Percentiles rank a stretch among this genome's conserved stretches.
Evolutionary conservation across 2,888 invertebrate species (phyloP).

Genomic region (Gymnocheta viridis): DNA sequence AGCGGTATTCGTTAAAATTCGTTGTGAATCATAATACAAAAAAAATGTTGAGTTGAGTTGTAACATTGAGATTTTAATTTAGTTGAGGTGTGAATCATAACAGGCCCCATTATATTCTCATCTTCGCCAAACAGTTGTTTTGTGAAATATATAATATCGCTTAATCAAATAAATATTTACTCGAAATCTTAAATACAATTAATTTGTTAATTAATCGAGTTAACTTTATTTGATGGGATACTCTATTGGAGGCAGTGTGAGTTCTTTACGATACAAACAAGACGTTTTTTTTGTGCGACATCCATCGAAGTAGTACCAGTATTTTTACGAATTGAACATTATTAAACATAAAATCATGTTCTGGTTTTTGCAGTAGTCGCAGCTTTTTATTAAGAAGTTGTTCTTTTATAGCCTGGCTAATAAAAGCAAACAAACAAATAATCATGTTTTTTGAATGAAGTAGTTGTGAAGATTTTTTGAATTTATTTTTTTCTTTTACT

Average conservation of each 20-base stretch:
- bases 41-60: too few species aligned
- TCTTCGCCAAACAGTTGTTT: too few species aligned
- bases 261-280: not conserved
- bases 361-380: not conserved
- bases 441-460: not conserved
- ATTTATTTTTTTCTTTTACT: conserved; percentile 13
- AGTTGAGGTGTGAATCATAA: too few species aligned
- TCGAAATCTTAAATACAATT: not conserved
- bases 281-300: not conserved
- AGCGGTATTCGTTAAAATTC: too few species aligned
- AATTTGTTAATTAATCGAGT: not conserved
- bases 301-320: not conserved
- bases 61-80: too few species aligned
- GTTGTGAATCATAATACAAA: too few species aligned
- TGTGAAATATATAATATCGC: too few species aligned
- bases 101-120: too few species aligned
- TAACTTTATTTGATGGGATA: not conserved
- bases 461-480: not conserved
- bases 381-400: not conserved
- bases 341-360: conserved; percentile 43
- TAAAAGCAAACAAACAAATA: not conserved
- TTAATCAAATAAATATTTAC: too few species aligned
- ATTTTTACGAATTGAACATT: not conserved
- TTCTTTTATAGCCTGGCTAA: conserved; percentile 7
- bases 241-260: not conserved